Base-by-base conservation (phyloP, 2,888 invertebrate genomes). In the Leucoma salicis region DNA sequence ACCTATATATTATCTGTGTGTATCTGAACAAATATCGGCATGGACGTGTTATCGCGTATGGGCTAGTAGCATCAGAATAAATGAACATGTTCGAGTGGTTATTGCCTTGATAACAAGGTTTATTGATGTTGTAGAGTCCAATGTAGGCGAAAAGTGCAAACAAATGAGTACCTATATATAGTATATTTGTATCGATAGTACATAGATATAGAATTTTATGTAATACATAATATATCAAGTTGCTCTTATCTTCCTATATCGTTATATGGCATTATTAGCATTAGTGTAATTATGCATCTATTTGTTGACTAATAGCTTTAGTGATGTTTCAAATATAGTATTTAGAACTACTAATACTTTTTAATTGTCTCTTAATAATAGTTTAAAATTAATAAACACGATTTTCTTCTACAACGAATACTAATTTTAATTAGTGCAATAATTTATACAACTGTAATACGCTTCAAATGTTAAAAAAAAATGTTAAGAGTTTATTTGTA, bases 1-100 rank as follows among this genome's bases (percentile, higher is more conserved):
- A n/a, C n/a, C n/a, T n/a, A n/a, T n/a, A n/a, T n/a, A 77, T 79
- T 81, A 76, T 75, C 78, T 79, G 77, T 78, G n/a, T 78, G 77
- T 74, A 80, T 79, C 70, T 70, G 66, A 74, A 70, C 77, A 70
- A 68, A 68, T 75, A 73, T 69, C 62, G 64, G 55, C 56, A 57
- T 60, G 52, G 63, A 64, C 59, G 54, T 57, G 68, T 73, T 81
- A 84, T 82, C 81, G 55, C 45, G 44, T 69, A 67, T 68, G 66
- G 74, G 70, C 57, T 68, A 62, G 69, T 74, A 72, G 70, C 70
- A 66, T 64, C 63, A 55, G 57, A 68, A 66, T 76, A 79, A 72
- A 81, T 81, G 75, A 79, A 80, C 75, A 74, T 66, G 62, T 73
- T 81, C 57, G 58, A 86, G 85, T 82, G 80, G 64, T 63, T 56